Base-by-base conservation (phyloP, 2,888 invertebrate genomes). In the Leptopilina drosophilae region DNA sequence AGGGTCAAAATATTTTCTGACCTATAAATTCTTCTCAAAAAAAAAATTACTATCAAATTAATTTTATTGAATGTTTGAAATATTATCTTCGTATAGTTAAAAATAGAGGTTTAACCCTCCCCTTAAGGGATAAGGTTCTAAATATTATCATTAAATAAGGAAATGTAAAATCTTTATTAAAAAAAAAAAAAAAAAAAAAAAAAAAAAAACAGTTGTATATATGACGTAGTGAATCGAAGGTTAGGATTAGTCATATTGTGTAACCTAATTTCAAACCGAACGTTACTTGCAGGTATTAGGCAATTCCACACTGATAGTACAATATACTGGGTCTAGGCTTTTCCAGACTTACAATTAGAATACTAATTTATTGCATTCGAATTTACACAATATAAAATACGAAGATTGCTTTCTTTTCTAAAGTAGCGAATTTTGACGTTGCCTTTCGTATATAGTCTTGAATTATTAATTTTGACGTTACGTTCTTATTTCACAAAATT, bases 251-350 rank as follows among this genome's bases (percentile, higher is more conserved):
- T 78, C 81, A 85, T 20, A 20, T 86, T 88, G 87, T 88, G 87
- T 88, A 88, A 88, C 85, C 87, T 81, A 85, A 87, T 88, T 88
- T 84, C 82, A 49, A 78, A 81, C 84, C 82, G 49, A 78, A 81
- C 83, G 79, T 69, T 80, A 66, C 77, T 80, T 33, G 40, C 79
- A 79, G 80, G 77, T 84, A 84, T 88, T 88, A 82, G 85, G 84
- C 87, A 88, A 87, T 87, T 83, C 81, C 65, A 64, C 73, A 79
- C 42, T 79, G 83, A 83, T 86, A 85, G 8, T 49, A 20, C 6
- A n/a, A 20, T n/a, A n/a, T 62, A 62, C 84, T 85, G 80, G 88
- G 87, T 88, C 88, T 87, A 88, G 88, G 87, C 87, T 84, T 82
- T 83, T 80, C 77, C 82, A 73, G 75, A 81, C 78, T 56, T 62